Evolutionary conservation across 2,113 vertebrate species (phyloP), one percentile per base, ranked within the genome.

Genomic region (Agelaius tricolor): DNA sequence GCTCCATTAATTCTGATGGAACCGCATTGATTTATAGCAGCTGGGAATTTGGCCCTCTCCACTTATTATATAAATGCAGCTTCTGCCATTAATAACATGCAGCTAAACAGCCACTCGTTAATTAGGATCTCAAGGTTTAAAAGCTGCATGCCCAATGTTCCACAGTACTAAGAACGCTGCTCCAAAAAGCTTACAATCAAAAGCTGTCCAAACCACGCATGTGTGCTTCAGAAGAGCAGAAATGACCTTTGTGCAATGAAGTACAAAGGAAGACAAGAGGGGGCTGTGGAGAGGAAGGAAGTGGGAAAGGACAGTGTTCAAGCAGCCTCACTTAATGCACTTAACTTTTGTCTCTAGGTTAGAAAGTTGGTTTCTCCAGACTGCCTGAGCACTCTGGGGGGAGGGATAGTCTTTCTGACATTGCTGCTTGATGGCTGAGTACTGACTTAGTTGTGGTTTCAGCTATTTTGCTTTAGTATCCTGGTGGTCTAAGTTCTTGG

Each of bases 241-340:
- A 92, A 84, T 55, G 23, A 88, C 59, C 35, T 94, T 86, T 78
- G 27, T 59, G 30, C 65, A 77, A 33, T 3, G 16, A 80, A 91
- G 43, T 43, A 81, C 59, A 84, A 83, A 90, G 86, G 62, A 80
- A 87, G 83, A 73, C 71, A 85, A 76, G 76, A 93, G 87, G 39
- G 23, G 39, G 39, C 24, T 81, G 43, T 44, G 57, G 67, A 91
- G 73, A 91, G 80, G 76, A 96, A 87, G 89, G 88, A 96, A 93
- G 68, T 74, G 68, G 68, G 75, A 94, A 94, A 93, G 46, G 68
- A 79, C 81, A 44, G 23, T 10, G 11, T n/a, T 87, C 49, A 75
- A 93, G 44, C 2, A 4, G 82, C 37, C 59, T 86, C 55, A 85
- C 57, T 91, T 73, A 61, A 82, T 1, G 11, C 62, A 81, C 67